phyloP scores from a whole-genome alignment of 2,888 invertebrate genomes.

The Corbicula japonica region DNA sequence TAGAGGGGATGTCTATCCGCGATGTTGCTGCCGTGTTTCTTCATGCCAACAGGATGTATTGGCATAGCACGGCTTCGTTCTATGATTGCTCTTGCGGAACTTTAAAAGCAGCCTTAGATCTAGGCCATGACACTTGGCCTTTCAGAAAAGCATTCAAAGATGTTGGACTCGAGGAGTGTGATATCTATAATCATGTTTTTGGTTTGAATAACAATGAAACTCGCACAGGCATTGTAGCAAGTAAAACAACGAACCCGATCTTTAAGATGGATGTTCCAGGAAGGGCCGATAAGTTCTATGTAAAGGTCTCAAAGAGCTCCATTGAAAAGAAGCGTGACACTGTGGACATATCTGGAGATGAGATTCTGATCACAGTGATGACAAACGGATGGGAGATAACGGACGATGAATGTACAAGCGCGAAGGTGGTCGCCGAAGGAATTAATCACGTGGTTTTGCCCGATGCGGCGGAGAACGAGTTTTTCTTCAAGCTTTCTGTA shows the following conservation, averaged over 20 bases:
- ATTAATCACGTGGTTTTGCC: background rate
- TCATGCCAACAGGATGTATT: constrained; percentile 73
- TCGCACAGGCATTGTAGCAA: constrained; percentile 47
- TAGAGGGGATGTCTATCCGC: constrained; percentile 51
- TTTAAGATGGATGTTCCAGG: constrained; percentile 57
- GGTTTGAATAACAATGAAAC: constrained; percentile 57
- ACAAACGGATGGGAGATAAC: background rate
- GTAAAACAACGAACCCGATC: constrained; percentile 47
- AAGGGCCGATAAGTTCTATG: constrained; percentile 39
- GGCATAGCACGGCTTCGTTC: constrained; percentile 66
- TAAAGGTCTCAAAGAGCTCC: no score
- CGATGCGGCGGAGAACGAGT: background rate
- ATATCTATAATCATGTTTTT: constrained; percentile 53
- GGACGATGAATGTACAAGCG: background rate
- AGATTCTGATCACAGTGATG: background rate
- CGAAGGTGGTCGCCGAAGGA: background rate
- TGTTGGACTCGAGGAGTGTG: constrained; percentile 71
- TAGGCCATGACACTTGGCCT: constrained; percentile 56
- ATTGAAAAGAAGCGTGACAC: no score
- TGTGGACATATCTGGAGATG: no score
- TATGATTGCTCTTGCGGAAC: constrained; percentile 72
- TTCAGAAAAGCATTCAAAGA: constrained; percentile 65
- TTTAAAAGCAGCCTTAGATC: constrained; percentile 71
- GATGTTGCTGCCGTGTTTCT: constrained; percentile 67
- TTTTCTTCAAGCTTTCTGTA: background rate